Evolutionary conservation across 2,888 invertebrate genomes (phyloP).

Genomic region (Eugnorisma glareosa): DNA sequence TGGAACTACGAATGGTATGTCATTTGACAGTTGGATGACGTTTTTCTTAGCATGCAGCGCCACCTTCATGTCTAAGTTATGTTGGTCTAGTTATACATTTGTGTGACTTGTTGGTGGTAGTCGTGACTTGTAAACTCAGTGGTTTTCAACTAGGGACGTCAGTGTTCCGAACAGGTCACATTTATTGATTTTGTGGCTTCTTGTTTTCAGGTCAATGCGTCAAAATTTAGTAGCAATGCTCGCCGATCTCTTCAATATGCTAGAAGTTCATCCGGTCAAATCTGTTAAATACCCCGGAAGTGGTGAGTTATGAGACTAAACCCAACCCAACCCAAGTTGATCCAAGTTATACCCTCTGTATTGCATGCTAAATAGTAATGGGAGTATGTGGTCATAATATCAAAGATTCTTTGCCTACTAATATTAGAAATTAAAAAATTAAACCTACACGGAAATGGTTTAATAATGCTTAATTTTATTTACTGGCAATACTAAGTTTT

Average conservation of each 20-base stretch:
- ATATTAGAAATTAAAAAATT: constrained; percentile 69
- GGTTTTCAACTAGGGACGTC: not conserved
- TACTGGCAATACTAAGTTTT: constrained; percentile 66
- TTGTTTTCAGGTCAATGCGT: constrained; percentile 94
- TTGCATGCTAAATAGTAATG: constrained; percentile 87
- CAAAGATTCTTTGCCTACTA: constrained; percentile 85
- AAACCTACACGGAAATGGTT: constrained; percentile 72
- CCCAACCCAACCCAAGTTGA: constrained; percentile 54
- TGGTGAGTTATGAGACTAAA: constrained; percentile 80
- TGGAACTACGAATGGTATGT: not conserved
- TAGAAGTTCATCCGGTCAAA: constrained; percentile 97
- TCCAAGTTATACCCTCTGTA: constrained; percentile 69
- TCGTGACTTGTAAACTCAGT: not conserved
- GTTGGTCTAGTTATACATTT: not conserved
- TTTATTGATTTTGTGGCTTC: constrained; percentile 13
- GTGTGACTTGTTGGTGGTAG: not conserved
- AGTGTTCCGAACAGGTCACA: not conserved
- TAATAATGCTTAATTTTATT: constrained; percentile 76
- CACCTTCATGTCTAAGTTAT: not conserved
- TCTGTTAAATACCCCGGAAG: constrained; percentile 96
- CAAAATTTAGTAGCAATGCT: constrained; percentile 97
- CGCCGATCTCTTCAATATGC: constrained; percentile 97
- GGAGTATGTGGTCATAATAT: constrained; percentile 91
- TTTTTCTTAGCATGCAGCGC: not conserved
- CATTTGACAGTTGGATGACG: not conserved